These are phyloP conservation scores for Spongilla lacustris DNA, from an alignment of 37 sponge, comb jelly and placozoan genomes.

Conservation along the genomic window DNA sequence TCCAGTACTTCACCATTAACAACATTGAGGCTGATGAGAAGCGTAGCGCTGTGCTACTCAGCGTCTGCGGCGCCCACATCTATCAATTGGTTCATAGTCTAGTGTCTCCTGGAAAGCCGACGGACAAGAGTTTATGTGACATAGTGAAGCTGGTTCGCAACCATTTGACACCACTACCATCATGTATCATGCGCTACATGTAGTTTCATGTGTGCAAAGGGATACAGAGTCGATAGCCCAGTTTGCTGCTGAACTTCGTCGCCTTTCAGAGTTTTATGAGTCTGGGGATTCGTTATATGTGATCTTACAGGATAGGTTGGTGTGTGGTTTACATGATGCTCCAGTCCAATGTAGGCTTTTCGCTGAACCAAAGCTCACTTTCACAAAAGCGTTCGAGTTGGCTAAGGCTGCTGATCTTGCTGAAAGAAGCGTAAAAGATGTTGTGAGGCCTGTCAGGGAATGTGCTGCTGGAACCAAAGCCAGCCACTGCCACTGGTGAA, in stretches of 20 bases:
- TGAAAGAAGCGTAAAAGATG: slow-evolving; percentile 4
- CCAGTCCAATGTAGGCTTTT: slow-evolving; percentile 15
- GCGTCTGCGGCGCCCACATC: not conserved
- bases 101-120: not conserved
- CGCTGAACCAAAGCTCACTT: slow-evolving; percentile 33
- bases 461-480: not conserved
- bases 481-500: not conserved
- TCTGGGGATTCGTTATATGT: slow-evolving; percentile 25
- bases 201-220: not conserved
- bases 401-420: slow-evolving; percentile 24
- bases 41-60: not conserved
- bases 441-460: not conserved
- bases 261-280: slow-evolving; percentile 13
- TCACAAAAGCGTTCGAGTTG: slow-evolving; percentile 22
- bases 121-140: not conserved
- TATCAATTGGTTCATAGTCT: not conserved
- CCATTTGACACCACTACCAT: not conserved
- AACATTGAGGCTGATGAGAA: not conserved
- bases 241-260: not conserved
- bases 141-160: not conserved
- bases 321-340: slow-evolving; percentile 18
- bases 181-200: not conserved
- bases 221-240: not conserved
- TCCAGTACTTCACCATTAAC: not conserved
- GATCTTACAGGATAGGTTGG: slow-evolving; percentile 41